A percentile compares a stretch with the other conserved stretches of the same genome.
These are phyloP conservation scores for Polyergus mexicanus DNA, from an alignment of 1,140 invertebrate genomes.

Conservation along the genomic window DNA sequence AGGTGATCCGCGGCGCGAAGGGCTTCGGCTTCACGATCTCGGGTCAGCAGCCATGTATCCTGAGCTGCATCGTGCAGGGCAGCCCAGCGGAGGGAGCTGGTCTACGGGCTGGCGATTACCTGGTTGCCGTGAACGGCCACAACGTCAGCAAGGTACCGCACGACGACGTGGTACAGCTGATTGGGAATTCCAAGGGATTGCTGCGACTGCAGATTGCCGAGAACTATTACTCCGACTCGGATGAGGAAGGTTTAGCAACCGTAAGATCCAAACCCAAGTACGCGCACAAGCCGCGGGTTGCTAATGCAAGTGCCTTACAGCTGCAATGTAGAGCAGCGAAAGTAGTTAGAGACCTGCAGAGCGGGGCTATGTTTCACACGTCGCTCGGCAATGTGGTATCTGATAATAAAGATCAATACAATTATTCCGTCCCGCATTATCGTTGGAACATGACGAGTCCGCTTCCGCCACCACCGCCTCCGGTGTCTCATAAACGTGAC, in stretches of 20 bases:
- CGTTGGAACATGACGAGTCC: conserved; percentile 84
- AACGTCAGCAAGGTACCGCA: conserved; percentile 96
- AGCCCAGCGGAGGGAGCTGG: conserved; percentile 95
- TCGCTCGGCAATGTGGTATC: conserved; percentile 53
- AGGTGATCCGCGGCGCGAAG: conserved; percentile 93
- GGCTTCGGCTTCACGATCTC: conserved; percentile 97
- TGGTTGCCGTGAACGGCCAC: conserved; percentile 96
- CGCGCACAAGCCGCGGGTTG: conserved; percentile 86
- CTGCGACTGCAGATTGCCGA: conserved; percentile 95
- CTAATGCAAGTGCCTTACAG: conserved; percentile 76
- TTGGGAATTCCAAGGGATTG: conserved; percentile 93
- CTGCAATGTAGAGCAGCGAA: conserved; percentile 87
- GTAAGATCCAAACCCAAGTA: conserved; percentile 89
- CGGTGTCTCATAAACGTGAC: conserved; percentile 83
- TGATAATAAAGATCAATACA: conserved; percentile 78
- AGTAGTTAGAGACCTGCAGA: conserved; percentile 87
- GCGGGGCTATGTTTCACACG: conserved; percentile 86
- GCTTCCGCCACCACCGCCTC: conserved; percentile 84
- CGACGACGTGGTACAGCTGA: conserved; percentile 96
- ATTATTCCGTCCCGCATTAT: conserved; percentile 78
- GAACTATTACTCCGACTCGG: conserved; percentile 95
- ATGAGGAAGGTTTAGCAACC: conserved; percentile 89
- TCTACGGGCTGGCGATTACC: conserved; percentile 95
- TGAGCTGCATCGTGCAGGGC: conserved; percentile 94
- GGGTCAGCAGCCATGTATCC: conserved; percentile 96